Conservation (phyloP, 2,888 invertebrate species). For the Pantelozetes paolii region DNA sequence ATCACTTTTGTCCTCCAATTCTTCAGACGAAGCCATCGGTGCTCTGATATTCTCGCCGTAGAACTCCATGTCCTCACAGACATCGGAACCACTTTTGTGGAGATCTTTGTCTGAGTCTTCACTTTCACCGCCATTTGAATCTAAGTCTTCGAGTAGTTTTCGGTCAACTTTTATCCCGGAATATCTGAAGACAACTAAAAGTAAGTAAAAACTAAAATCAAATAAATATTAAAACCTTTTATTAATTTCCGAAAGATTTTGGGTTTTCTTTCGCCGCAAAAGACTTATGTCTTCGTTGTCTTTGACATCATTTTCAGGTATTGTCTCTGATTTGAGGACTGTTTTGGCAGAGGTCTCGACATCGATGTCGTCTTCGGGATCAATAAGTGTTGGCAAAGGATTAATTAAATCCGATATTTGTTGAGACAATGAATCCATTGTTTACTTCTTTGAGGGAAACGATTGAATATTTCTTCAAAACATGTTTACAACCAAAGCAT, state of each 20-base stretch:
- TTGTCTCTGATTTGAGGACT: neutral
- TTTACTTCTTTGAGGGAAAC: neutral
- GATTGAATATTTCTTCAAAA: neutral
- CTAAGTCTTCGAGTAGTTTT: conserved; percentile 35
- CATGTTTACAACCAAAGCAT: neutral
- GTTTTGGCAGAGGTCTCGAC: conserved; percentile 34
- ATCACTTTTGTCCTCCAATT: neutral
- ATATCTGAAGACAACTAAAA: conserved; percentile 43
- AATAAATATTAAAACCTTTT: conserved; percentile 19
- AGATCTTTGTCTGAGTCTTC: conserved; percentile 33
- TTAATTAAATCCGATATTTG: conserved; percentile 43
- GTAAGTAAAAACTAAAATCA: conserved; percentile 39
- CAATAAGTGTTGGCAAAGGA: conserved; percentile 42
- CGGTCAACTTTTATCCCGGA: conserved; percentile 43
- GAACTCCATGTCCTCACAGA: too few species aligned
- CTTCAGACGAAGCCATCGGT: neutral
- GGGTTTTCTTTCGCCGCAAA: conserved; percentile 42
- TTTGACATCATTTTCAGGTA: conserved; percentile 11
- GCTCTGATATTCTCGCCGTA: conserved; percentile 5
- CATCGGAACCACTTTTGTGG: conserved; percentile 23
- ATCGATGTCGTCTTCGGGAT: conserved; percentile 45
- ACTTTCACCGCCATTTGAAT: conserved; percentile 23
- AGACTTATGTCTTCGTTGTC: conserved; percentile 37
- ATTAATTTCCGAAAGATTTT: conserved; percentile 19
- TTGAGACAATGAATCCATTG: conserved; percentile 43